phyloP scores from a whole-genome alignment of 2,113 vertebrate species.

The Epinephelus lanceolatus region DNA sequence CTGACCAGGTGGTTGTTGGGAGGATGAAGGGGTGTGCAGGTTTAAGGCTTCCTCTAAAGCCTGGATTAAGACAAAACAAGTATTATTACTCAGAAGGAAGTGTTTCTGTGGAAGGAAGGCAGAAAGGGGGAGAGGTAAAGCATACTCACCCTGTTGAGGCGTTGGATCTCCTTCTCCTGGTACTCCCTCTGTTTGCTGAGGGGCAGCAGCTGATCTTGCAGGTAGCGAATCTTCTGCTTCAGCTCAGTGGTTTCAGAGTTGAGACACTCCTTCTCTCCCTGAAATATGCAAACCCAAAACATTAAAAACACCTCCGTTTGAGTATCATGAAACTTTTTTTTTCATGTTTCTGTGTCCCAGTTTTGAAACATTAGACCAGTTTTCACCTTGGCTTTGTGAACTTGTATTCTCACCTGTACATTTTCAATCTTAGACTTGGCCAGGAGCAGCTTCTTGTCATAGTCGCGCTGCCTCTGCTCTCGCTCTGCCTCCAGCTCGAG shows the following conservation, averaged over 20 bases:
- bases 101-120: fast-evolving
- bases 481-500: slow-evolving; percentile 90
- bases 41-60: slow-evolving; percentile 95
- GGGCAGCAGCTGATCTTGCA: slow-evolving; percentile 94
- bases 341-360: neutral
- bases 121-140: neutral
- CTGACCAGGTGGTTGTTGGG: slow-evolving; percentile 84
- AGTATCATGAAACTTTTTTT: neutral
- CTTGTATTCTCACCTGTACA: slow-evolving; percentile 87
- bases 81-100: slow-evolving; percentile 2
- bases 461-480: slow-evolving; percentile 95
- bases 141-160: slow-evolving; percentile 91
- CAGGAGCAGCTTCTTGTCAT: slow-evolving; percentile 95
- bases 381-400: neutral
- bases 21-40: slow-evolving; percentile 87
- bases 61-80: slow-evolving; percentile 73
- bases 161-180: slow-evolving; percentile 97
- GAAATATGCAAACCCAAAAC: slow-evolving; percentile 25
- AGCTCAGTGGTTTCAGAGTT: slow-evolving; percentile 91
- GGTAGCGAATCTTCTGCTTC: slow-evolving; percentile 92
- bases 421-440: slow-evolving; percentile 97
- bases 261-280: slow-evolving; percentile 94
- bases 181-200: slow-evolving; percentile 94
- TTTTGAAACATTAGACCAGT: neutral
- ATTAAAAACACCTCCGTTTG: neutral